Percentiles rank a stretch among this genome's conserved stretches.
Evolutionary conservation across 2,797 vertebrate species (phyloP).

Genomic region (Stomatorhinus walkeri): DNA sequence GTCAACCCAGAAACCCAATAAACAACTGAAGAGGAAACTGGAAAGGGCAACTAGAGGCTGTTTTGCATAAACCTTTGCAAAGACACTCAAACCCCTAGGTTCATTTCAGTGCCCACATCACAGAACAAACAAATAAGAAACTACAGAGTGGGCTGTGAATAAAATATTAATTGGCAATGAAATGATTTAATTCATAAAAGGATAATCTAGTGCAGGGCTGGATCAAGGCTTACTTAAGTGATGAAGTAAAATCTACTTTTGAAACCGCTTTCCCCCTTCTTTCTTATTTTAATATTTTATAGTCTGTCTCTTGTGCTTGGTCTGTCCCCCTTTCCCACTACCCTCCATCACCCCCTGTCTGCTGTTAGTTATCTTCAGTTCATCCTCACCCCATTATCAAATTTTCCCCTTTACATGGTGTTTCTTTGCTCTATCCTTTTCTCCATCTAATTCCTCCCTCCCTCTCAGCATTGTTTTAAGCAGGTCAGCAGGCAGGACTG

Average conservation of each 20-base stretch:
- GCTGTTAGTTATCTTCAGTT: background rate
- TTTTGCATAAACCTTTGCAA: background rate
- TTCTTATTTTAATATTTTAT: conserved; percentile 22
- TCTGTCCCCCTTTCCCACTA: background rate
- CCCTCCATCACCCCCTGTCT: background rate
- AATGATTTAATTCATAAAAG: conserved; percentile 16
- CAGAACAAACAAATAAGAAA: background rate
- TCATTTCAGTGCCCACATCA: background rate
- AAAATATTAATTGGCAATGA: conserved; percentile 19
- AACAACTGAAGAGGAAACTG: conserved; percentile 5
- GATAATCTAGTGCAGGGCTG: conserved; percentile 10
- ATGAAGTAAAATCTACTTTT: conserved; percentile 26
- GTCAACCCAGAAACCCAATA: conserved; percentile 13
- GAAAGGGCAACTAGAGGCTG: background rate
- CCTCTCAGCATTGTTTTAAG: conserved; percentile 28
- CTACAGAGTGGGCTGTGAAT: conserved; percentile 12
- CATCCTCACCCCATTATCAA: background rate
- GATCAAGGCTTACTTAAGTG: conserved; percentile 21
- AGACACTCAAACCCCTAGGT: background rate
- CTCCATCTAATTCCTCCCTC: background rate
- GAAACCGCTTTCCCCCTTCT: background rate
- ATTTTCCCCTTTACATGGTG: conserved; percentile 1
- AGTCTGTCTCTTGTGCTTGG: background rate
- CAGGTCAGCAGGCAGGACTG: conserved; percentile 37
- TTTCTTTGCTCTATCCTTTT: conserved; percentile 13